phyloP scores from a whole-genome alignment of 2,888 invertebrate species.

The Xylophagus ater region DNA sequence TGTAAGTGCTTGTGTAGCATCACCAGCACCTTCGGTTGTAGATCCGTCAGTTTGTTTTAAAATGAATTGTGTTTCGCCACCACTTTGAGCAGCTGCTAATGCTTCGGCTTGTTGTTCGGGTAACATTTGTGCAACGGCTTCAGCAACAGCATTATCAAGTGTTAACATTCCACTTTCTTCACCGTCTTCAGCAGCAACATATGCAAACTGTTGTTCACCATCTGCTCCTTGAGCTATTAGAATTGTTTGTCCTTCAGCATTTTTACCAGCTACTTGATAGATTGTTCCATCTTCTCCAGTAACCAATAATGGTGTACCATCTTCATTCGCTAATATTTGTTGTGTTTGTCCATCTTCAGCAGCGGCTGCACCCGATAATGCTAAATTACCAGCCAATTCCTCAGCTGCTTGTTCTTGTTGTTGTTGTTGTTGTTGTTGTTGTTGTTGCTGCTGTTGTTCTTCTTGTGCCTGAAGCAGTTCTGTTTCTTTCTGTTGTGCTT shows the following conservation, averaged over 20 bases:
- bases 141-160: conserved; percentile 37
- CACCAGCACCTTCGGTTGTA: conserved; percentile 18
- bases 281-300: conserved; percentile 62
- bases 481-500: conserved; percentile 7
- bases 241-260: conserved; percentile 65
- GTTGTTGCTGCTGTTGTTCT: conserved; percentile 25
- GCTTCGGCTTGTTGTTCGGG: conserved; percentile 29
- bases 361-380: conserved; percentile 7
- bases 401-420: conserved; percentile 25
- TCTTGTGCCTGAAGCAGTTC: conserved; percentile 21
- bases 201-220: conserved; percentile 60
- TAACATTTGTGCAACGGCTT: conserved; percentile 34
- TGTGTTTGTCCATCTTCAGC: conserved; percentile 46
- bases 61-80: conserved; percentile 30
- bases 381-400: conserved; percentile 14
- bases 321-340: conserved; percentile 41
- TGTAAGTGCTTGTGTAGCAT: conserved; percentile 15
- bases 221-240: conserved; percentile 63
- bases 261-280: conserved; percentile 64
- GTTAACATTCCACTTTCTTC: conserved; percentile 45
- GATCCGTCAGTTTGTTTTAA: conserved; percentile 30
- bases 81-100: conserved; percentile 25
- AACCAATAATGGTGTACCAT: conserved; percentile 62
- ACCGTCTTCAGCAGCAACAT: conserved; percentile 51
- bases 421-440: conserved; percentile 25